Conservation (phyloP, 2,888 invertebrate species). For the Tetragonula carbonaria region DNA sequence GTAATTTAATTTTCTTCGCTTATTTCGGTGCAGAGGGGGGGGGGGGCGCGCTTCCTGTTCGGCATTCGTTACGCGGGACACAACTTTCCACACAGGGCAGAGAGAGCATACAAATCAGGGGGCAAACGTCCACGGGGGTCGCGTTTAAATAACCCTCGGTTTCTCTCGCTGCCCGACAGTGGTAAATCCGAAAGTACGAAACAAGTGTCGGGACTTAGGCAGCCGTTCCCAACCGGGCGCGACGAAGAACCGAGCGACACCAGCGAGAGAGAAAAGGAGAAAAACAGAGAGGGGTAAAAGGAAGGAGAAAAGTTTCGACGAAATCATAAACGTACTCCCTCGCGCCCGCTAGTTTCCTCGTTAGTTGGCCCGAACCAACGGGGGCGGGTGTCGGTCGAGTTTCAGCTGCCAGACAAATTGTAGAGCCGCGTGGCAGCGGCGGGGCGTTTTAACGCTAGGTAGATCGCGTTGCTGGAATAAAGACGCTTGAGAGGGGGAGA, state of each 20-base stretch:
- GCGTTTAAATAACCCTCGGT: constrained; percentile 65
- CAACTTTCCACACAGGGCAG: constrained; percentile 50
- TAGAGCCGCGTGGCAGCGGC: constrained; percentile 65
- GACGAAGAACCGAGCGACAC: neutral
- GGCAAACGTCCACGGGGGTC: constrained; percentile 55
- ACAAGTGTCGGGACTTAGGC: constrained; percentile 64
- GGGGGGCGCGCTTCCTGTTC: neutral
- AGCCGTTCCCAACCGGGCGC: constrained; percentile 19
- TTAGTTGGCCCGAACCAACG: constrained; percentile 57
- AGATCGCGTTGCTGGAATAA: constrained; percentile 45
- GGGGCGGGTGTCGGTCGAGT: constrained; percentile 51
- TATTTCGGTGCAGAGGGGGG: constrained; percentile 7
- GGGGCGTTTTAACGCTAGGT: constrained; percentile 73
- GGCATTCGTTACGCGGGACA: constrained; percentile 47
- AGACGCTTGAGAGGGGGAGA: neutral
- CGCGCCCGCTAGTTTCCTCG: constrained; percentile 63
- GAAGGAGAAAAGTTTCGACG: constrained; percentile 56
- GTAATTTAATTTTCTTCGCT: constrained; percentile 55
- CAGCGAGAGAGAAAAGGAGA: neutral
- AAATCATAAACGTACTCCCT: constrained; percentile 58
- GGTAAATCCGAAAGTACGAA: constrained; percentile 68
- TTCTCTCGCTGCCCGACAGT: neutral
- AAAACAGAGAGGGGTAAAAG: neutral
- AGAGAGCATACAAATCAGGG: constrained; percentile 65
- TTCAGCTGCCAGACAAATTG: constrained; percentile 76